These are phyloP conservation scores for Amphimallon solstitiale DNA, from an alignment of 2,888 invertebrate species.

Conservation along the genomic window DNA sequence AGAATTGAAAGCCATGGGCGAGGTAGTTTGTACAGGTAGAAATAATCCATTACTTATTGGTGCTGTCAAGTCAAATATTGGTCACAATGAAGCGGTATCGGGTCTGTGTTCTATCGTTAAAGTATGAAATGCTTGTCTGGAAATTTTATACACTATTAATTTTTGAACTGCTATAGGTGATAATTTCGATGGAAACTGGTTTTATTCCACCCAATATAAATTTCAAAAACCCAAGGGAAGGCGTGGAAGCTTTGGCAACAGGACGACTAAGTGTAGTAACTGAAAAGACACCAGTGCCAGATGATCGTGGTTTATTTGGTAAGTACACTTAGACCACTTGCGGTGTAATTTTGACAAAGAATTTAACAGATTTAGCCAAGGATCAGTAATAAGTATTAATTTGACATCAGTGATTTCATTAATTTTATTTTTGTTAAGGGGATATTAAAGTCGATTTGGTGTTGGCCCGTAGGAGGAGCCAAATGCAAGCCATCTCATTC, in stretches of 20 bases:
- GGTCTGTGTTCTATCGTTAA: slow-evolving; percentile 86
- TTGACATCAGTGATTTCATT: no score
- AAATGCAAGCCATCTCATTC: no score
- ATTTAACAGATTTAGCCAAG: no score
- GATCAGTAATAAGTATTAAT: no score
- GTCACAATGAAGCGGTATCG: slow-evolving; percentile 90
- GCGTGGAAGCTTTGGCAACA: slow-evolving; percentile 70
- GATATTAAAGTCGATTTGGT: no score
- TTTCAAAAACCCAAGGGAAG: slow-evolving; percentile 65
- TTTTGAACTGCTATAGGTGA: slow-evolving; percentile 57
- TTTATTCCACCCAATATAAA: slow-evolving; percentile 88
- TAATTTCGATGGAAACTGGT: slow-evolving; percentile 78
- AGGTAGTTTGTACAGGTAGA: slow-evolving; percentile 80
- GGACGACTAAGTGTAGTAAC: slow-evolving; percentile 78
- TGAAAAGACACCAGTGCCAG: slow-evolving; percentile 72
- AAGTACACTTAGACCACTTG: slow-evolving; percentile 48
- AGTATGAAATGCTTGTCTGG: slow-evolving; percentile 59
- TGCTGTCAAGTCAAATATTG: slow-evolving; percentile 93
- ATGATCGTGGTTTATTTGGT: slow-evolving; percentile 77
- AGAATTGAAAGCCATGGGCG: slow-evolving; percentile 85
- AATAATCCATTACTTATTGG: slow-evolving; percentile 83
- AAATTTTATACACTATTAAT: background rate
- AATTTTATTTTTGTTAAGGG: no score
- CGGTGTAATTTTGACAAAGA: no score
- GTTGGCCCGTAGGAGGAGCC: no score